Conservation (phyloP, 2,797 vertebrate genomes). For the Telmatherina bonti region DNA sequence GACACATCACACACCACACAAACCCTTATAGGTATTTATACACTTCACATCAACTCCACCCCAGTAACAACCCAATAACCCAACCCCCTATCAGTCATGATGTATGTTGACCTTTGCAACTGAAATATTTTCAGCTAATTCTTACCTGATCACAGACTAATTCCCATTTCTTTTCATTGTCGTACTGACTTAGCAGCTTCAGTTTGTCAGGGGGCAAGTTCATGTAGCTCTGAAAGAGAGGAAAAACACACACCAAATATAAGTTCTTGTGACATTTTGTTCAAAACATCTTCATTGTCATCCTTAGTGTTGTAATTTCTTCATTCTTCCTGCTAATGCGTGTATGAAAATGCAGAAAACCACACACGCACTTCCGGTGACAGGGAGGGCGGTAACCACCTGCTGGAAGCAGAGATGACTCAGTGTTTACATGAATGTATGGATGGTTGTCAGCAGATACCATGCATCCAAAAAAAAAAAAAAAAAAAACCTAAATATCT, state of each 20-base stretch:
- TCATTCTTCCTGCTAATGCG: background rate
- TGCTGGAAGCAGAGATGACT: constrained; percentile 48
- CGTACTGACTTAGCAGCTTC: constrained; percentile 90
- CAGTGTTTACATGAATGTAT: constrained; percentile 49
- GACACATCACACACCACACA: constrained; percentile 18
- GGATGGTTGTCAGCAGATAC: constrained; percentile 40
- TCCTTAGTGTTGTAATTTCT: background rate
- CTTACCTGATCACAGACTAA: constrained; percentile 94
- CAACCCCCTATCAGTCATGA: background rate
- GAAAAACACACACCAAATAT: background rate
- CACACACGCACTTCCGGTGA: constrained; percentile 19
- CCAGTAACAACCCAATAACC: background rate
- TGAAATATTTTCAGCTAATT: background rate
- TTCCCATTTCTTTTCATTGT: constrained; percentile 98
- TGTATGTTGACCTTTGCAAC: background rate
- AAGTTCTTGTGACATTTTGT: background rate
- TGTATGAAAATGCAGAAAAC: constrained; percentile 24
- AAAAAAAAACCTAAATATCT: no score
- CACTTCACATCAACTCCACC: constrained; percentile 22
- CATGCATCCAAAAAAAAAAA: background rate
- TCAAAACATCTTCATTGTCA: background rate
- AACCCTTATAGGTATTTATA: constrained; percentile 1
- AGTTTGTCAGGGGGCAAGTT: constrained; percentile 97
- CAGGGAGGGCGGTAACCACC: constrained; percentile 5
- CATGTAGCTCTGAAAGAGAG: constrained; percentile 88